A percentile compares a stretch with the other conserved stretches of the same genome.
phyloP scores from a whole-genome alignment of 2,888 invertebrate genomes.

The Troides oblongomaculatus region DNA sequence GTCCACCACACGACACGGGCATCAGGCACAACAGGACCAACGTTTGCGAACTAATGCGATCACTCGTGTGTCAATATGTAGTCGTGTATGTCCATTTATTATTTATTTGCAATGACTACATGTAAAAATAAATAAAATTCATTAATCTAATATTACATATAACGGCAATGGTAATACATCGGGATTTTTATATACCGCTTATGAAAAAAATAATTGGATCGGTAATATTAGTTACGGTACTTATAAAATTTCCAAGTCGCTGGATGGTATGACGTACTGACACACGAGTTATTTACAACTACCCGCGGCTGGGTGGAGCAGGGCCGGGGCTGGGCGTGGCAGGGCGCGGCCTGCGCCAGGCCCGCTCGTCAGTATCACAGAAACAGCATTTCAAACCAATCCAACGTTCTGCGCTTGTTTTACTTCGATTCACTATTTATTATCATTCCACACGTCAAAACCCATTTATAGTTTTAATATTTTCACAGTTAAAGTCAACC shows the following conservation, averaged over 20 bases:
- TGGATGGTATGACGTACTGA: no score
- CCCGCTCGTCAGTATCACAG: conserved; percentile 50
- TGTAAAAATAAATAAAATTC: no score
- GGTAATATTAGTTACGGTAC: no score
- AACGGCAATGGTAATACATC: no score
- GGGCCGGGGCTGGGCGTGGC: conserved; percentile 6
- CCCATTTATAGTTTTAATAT: conserved; percentile 37
- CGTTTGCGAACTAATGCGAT: background rate
- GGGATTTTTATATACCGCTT: no score
- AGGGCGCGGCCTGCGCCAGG: conserved; percentile 25
- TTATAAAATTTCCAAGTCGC: no score
- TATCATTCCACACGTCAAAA: conserved; percentile 64
- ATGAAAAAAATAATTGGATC: no score
- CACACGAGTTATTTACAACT: no score
- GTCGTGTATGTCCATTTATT: no score
- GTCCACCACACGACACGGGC: no score
- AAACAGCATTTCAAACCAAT: conserved; percentile 39
- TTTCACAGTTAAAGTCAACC: conserved; percentile 48
- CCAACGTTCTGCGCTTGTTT: conserved; percentile 26
- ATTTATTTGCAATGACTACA: no score
- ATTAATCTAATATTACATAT: no score
- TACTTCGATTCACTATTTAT: conserved; percentile 55
- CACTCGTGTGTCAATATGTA: conserved; percentile 12
- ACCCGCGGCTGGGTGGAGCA: conserved; percentile 16
- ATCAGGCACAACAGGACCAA: conserved; percentile 19